Conservation (phyloP, 2,797 vertebrate genomes). For the Notolepis coatsorum region DNA sequence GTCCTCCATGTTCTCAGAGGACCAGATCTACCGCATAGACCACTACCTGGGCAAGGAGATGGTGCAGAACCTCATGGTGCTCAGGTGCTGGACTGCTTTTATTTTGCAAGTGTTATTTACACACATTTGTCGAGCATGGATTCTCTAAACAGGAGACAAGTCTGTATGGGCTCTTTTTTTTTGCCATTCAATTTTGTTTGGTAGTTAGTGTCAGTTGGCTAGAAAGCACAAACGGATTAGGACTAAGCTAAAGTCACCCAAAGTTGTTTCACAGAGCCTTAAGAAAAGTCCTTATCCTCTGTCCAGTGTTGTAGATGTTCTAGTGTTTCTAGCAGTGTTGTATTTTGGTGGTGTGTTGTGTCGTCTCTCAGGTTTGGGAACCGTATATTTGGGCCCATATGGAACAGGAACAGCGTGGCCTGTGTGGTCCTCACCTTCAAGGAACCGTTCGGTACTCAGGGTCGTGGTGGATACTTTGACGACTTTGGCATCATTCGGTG, state of each 20-base stretch:
- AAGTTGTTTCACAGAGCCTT: too few relatives aligned
- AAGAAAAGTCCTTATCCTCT: too few relatives aligned
- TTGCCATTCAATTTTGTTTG: background rate
- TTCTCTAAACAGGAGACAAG: background rate
- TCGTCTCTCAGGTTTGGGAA: slow-evolving; percentile 93
- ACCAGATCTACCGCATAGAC: slow-evolving; percentile 95
- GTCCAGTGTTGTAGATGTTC: too few relatives aligned
- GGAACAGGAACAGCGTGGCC: slow-evolving; percentile 92
- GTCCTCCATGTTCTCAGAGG: slow-evolving; percentile 85
- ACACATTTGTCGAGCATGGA: background rate
- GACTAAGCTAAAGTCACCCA: too few relatives aligned
- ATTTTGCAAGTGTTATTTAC: too few relatives aligned
- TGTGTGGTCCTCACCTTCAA: slow-evolving; percentile 94
- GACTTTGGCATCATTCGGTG: slow-evolving; percentile 96
- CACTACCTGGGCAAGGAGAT: slow-evolving; percentile 98
- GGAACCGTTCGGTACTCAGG: slow-evolving; percentile 93
- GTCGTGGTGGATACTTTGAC: slow-evolving; percentile 93
- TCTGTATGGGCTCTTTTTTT: background rate
- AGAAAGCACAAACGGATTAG: too few relatives aligned
- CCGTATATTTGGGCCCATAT: slow-evolving; percentile 92
- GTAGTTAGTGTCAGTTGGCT: too few relatives aligned
- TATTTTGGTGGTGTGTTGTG: too few relatives aligned
- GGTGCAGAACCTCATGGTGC: slow-evolving; percentile 97
- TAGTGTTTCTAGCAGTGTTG: too few relatives aligned
- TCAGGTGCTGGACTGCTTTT: slow-evolving; percentile 77